Evolutionary conservation across 2,113 vertebrate species (phyloP).

Genomic region (Crotalus tigris): DNA sequence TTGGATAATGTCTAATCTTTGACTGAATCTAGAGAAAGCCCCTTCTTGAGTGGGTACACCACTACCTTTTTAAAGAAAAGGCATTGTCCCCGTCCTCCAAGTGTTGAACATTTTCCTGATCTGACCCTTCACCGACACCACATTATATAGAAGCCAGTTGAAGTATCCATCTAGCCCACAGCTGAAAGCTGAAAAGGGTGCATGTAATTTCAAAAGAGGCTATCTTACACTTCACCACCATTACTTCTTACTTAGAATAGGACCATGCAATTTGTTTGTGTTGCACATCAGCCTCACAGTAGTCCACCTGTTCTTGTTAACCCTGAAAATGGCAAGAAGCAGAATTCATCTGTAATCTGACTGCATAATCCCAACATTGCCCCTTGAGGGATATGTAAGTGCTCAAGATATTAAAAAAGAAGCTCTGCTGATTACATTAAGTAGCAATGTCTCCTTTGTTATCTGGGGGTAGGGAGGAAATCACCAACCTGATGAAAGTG

Average conservation of each 20-base stretch:
- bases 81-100: background rate
- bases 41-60: too few relatives aligned
- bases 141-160: background rate
- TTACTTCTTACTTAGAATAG: background rate
- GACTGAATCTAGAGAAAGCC: too few relatives aligned
- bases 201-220: background rate
- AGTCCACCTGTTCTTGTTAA: background rate
- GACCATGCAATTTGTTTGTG: background rate
- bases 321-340: background rate
- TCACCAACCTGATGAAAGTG: background rate
- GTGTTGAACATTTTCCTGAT: background rate
- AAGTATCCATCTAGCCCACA: background rate
- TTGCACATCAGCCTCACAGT: background rate
- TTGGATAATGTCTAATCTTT: background rate
- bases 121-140: background rate
- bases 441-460: background rate
- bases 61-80: background rate
- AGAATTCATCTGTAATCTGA: background rate
- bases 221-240: background rate
- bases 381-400: background rate
- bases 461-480: background rate
- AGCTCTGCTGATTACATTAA: background rate
- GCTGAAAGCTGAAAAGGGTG: background rate
- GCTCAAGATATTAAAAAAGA: background rate
- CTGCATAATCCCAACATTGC: background rate